Evolutionary conservation across 2,888 invertebrate genomes (phyloP), one percentile per base, ranked within the genome.

Genomic region (Leptinotarsa juncta): DNA sequence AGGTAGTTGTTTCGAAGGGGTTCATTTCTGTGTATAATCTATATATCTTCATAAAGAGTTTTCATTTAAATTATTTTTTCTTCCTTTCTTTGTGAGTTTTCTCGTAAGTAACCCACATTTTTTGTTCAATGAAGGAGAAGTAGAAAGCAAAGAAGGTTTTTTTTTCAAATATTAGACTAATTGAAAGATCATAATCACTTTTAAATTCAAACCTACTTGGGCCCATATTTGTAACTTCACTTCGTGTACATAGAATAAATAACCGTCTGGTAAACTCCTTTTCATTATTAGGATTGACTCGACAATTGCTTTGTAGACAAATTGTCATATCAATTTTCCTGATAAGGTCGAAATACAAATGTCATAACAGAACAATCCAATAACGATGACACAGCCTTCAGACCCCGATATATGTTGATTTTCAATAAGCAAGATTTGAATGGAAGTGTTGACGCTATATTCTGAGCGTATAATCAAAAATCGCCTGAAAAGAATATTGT

Each of bases 381-480:
- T 72, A 68, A 72, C 48, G 72, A 72, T 72, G 68, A 72, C 68
- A 55, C 67, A 62, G 67, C 62, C 49, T 23, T 53, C 51, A 32
- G 32, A 55, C 48, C 67, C 55, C 67, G 18, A 14, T 57, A 16
- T 57, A 68, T 72, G 68, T 72, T 65, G 65, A 72, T 65, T 72
- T 60, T n/a, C 23, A 67, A 68, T 72, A 72, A 68, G 68, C 60
- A 68, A 68, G 48, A 20, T 57, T 67, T n/a, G 50, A 23, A 62
- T 67, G 20, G 67, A 23, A 62, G 62, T 50, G 67, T 62, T 68
- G 72, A 72, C 65, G 51, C 60, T 16, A 50, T 53, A 72, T 62
- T 68, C 20, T 62, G 50, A 50, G 67, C 72, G 26, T 57, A 55
- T 57, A 53, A 72, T 72, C 49, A 71, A 55, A 71, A 71, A 71